Conservation (phyloP, 30 jellyfish, hydroid and myxozoan species). For the Hydractinia symbiolongicarpus region DNA sequence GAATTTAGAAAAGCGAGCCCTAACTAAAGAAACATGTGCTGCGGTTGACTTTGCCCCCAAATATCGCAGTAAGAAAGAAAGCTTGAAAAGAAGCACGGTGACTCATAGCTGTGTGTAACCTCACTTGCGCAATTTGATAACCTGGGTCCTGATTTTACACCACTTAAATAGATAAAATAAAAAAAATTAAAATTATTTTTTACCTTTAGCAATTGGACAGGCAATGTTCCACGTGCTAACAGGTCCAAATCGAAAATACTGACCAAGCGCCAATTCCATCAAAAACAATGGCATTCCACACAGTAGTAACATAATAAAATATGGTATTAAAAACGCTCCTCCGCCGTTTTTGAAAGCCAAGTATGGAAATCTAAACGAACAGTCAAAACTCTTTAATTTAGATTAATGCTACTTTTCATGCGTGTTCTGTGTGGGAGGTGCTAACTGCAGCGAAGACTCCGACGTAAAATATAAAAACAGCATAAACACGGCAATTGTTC, state of each 20-base stretch:
- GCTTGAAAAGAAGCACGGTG: too few species aligned
- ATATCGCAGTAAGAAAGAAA: neutral
- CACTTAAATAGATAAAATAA: neutral
- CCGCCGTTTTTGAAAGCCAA: slow-evolving; percentile 92
- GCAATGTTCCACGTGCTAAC: slow-evolving; percentile 87
- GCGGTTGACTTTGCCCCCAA: neutral
- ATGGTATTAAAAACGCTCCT: slow-evolving; percentile 93
- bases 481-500: too few species aligned
- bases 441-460: neutral
- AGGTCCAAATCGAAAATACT: slow-evolving; percentile 92
- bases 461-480: too few species aligned
- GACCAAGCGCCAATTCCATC: slow-evolving; percentile 91
- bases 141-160: too few species aligned
- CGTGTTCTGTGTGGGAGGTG: neutral
- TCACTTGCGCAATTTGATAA: too few species aligned
- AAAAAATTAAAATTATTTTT: neutral
- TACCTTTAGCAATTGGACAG: slow-evolving; percentile 92
- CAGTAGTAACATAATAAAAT: slow-evolving; percentile 65
- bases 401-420: neutral
- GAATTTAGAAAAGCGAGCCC: too few species aligned
- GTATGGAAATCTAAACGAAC: slow-evolving; percentile 62
- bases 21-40: neutral
- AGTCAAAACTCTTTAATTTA: neutral
- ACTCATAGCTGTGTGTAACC: too few species aligned
- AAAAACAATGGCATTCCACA: slow-evolving; percentile 96